phyloP scores from a whole-genome alignment of 2,888 invertebrate genomes.

The Dusona sp. region DNA sequence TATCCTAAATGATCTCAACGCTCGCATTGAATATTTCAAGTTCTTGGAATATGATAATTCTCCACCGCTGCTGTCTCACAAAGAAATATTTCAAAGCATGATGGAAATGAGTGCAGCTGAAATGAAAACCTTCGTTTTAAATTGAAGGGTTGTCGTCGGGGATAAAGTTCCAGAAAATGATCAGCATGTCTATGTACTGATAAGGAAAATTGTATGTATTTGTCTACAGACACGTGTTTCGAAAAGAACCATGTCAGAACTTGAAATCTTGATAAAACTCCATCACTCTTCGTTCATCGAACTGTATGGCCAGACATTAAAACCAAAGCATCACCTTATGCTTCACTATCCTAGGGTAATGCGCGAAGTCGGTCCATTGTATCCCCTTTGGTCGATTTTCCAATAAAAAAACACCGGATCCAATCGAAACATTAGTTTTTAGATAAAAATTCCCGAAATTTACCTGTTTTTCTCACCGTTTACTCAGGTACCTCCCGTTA shows the following conservation, averaged over 20 bases:
- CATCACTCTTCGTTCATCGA: constrained; percentile 61
- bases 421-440: too few species aligned
- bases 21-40: constrained; percentile 57
- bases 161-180: constrained; percentile 60
- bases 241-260: constrained; percentile 2
- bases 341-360: constrained; percentile 66
- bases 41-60: constrained; percentile 47
- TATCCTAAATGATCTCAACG: constrained; percentile 61
- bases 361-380: constrained; percentile 64
- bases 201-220: constrained; percentile 59
- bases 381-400: constrained; percentile 66
- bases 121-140: constrained; percentile 61
- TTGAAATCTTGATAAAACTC: constrained; percentile 53
- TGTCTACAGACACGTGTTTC: constrained; percentile 35
- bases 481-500: too few species aligned
- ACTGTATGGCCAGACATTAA: constrained; percentile 56
- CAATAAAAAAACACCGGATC: too few species aligned
- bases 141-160: constrained; percentile 56
- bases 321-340: constrained; percentile 67
- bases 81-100: constrained; percentile 48
- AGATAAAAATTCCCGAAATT: too few species aligned
- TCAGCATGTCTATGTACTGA: constrained; percentile 13
- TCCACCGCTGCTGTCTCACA: constrained; percentile 51
- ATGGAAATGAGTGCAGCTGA: constrained; percentile 64
- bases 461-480: too few species aligned